Base-by-base conservation (phyloP, 2,113 vertebrate genomes). In the Chelonoidis abingdonii region DNA sequence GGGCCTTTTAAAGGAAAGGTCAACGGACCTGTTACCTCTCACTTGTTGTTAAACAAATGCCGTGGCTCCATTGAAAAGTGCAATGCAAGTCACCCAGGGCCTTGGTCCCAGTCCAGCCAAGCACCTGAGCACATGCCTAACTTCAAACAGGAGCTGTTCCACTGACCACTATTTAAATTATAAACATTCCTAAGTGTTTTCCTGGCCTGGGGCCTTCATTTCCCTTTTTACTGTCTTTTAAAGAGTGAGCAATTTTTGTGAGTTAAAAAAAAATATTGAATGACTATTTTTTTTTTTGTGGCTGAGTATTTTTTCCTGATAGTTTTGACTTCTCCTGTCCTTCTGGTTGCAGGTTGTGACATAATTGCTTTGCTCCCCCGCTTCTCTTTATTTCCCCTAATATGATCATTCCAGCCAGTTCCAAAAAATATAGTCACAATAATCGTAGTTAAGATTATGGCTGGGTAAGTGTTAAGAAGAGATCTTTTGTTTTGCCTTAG, bases 161-260 rank as follows among this genome's bases (percentile, higher is more conserved):
- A 41, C 4, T 78, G 54, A 29, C 81, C 52, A 27, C n/a, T 29
- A 38, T 27, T n/a, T 56, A 16, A 29, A 54, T 44, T 17, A 83
- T 25, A 38, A 56, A 44, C 25, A 25, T 6, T 14, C 22, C 1
- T 2, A 1, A 0, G 54, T 3, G 86, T 88, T 82, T 14, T 5
- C 47, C 83, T 7, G 95, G 83, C 80, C 27, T 72, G 0, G 7
- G 49, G 19, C 80, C 84, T 6, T 47, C 80, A 62, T 89, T 59
- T n/a, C 49, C n/a, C 69, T 44, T 3, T 3, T 57, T 0, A 72
- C 2, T 90, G 95, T 19, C 92, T 79, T 38, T 95, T 92, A 83
- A 90, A 41, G 59, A 89, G 81, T 0, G 83, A 90, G 93, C 47
- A 12, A 0, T 0, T 1, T 10, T 1, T 25, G 49, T 93, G 96